Evolutionary conservation across 2,888 invertebrate genomes (phyloP), one percentile per base, ranked within the genome.

Genomic region (Exephanes ischioxanthus): DNA sequence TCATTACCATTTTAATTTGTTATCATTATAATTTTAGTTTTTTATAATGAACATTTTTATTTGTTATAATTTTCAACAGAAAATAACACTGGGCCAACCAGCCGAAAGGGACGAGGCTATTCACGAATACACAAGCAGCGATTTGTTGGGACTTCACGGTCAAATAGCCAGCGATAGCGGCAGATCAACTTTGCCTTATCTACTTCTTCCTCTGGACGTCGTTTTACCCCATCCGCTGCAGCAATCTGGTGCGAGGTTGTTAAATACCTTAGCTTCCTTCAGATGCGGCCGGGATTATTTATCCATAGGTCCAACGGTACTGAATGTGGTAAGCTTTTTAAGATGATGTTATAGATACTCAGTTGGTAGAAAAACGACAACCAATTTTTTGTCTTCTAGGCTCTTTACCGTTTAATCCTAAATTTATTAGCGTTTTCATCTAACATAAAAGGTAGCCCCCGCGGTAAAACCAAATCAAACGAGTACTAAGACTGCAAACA

Each of bases 231-330:
- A 94, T 89, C 93, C 94, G 9, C 87, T 94, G 73, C 94, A 95
- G 91, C 96, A 96, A 93, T 95, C 95, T 79, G 94, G 95, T 51
- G 95, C 95, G 3, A 94, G 96, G 87, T 94, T 96, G 67, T 93
- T 96, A 80, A 97, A 97, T 91, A 94, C 96, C 0, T 93, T 96
- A 80, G 95, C 96, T 16, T 96, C 96, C 0, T 94, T 96, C 71
- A 95, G 95, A 90, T 94, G 94, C 84, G 96, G 96, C 83, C 92
- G 95, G 88, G 94, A 94, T 89, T 96, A 96, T 89, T 92, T 95
- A 53, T 90, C 93, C 4, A 89, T 90, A 22, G 92, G 91, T 73
- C 90, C 93, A 22, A 88, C 88, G 33, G 88, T 91, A 33, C 87
- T 93, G 37, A 92, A 91, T 78, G 89, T 90, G 88, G 93, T 93